Conservation (phyloP, 2,113 vertebrate species). For the Hymenochirus boettgeri region DNA sequence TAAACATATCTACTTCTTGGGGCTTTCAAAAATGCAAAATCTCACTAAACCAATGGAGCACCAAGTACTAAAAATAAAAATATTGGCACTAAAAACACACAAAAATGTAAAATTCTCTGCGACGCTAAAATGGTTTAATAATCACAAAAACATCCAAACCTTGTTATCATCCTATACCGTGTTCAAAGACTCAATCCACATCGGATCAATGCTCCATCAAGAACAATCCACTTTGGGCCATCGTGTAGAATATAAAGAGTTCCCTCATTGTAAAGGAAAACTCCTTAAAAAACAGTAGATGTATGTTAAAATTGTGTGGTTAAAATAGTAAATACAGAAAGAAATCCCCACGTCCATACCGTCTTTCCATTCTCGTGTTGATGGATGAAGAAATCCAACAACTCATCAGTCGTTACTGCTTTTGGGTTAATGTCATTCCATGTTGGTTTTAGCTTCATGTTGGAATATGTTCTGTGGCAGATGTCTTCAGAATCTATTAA, state of each 20-base stretch:
- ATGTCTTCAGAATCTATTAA: slow-evolving; percentile 63
- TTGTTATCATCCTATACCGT: slow-evolving; percentile 71
- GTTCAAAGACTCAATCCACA: slow-evolving; percentile 74
- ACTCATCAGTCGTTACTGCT: slow-evolving; percentile 63
- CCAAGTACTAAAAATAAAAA: too few relatives aligned
- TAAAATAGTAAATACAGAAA: slow-evolving; percentile 5
- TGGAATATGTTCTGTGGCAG: slow-evolving; percentile 57
- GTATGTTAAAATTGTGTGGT: too few relatives aligned
- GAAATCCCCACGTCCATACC: slow-evolving; percentile 48
- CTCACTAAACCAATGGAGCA: too few relatives aligned
- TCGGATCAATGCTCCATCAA: slow-evolving; percentile 65
- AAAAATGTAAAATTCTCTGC: too few relatives aligned
- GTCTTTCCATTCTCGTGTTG: slow-evolving; percentile 67
- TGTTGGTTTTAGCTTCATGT: slow-evolving; percentile 62
- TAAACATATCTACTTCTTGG: too few relatives aligned
- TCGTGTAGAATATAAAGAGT: slow-evolving; percentile 55
- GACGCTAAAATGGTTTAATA: too few relatives aligned
- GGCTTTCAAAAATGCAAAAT: too few relatives aligned
- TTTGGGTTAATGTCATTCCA: slow-evolving; percentile 66
- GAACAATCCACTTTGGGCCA: slow-evolving; percentile 66
- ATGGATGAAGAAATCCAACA: slow-evolving; percentile 67
- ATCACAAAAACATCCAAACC: slow-evolving; percentile 48
- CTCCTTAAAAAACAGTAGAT: slow-evolving; percentile 45
- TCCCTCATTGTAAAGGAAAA: slow-evolving; percentile 70
- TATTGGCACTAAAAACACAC: too few relatives aligned